Conservation (phyloP, 1,140 invertebrate species). For the Anoplolepis gracilipes region DNA sequence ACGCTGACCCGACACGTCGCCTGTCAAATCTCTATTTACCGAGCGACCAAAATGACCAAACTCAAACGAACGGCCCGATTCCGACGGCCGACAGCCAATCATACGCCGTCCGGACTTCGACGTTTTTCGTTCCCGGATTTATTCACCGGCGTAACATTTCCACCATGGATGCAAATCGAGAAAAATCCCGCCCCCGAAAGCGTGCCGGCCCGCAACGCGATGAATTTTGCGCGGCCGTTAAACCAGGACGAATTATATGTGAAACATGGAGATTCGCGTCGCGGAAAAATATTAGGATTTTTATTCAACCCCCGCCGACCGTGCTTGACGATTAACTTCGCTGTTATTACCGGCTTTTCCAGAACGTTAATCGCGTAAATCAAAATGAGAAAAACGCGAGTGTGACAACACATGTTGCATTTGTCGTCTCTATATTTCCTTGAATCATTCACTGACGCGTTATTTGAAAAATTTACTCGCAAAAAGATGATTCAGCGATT, state of each 20-base stretch:
- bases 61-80: constrained; percentile 71
- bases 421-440: not conserved
- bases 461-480: not conserved
- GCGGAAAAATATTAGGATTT: constrained; percentile 57
- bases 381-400: constrained; percentile 12
- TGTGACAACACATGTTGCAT: not conserved
- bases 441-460: not conserved
- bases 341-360: constrained; percentile 28
- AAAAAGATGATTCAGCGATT: not conserved
- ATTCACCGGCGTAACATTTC: constrained; percentile 57
- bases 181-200: constrained; percentile 51
- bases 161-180: constrained; percentile 47
- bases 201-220: constrained; percentile 46
- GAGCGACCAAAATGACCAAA: constrained; percentile 78
- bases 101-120: constrained; percentile 63
- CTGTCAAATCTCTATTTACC: constrained; percentile 80
- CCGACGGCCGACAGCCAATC: constrained; percentile 66
- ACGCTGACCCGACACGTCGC: constrained; percentile 76
- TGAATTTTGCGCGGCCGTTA: constrained; percentile 38
- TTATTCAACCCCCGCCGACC: constrained; percentile 31
- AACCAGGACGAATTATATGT: constrained; percentile 48
- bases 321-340: constrained; percentile 29
- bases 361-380: constrained; percentile 37
- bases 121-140: constrained; percentile 65
- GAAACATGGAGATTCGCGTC: constrained; percentile 46